These are phyloP conservation scores for Callimorpha dominula DNA, from an alignment of 2,888 invertebrate genomes.

Conservation along the genomic window DNA sequence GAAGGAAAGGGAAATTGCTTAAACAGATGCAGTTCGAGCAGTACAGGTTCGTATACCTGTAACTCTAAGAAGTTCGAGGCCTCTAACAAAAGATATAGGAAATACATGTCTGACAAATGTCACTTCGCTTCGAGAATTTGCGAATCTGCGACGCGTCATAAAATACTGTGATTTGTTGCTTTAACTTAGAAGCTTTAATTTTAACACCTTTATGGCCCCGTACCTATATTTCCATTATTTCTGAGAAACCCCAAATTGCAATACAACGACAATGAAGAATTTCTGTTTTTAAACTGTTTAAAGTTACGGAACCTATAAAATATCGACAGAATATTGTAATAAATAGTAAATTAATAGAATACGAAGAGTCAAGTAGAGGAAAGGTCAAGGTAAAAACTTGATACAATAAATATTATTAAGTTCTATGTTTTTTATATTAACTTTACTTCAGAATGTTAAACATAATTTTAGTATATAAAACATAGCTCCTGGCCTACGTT, in stretches of 20 bases:
- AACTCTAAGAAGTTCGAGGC: too few relatives aligned
- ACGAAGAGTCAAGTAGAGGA: not conserved
- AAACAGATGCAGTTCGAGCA: too few relatives aligned
- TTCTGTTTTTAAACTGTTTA: not conserved
- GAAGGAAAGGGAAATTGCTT: too few relatives aligned
- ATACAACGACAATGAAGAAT: not conserved
- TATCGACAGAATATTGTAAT: not conserved
- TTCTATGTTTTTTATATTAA: not conserved
- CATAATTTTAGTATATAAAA: not conserved
- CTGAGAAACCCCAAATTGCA: not conserved
- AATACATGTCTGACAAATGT: too few relatives aligned
- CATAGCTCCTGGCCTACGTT: conserved; percentile 36
- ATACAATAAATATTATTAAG: not conserved
- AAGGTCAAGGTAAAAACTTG: conserved; percentile 2
- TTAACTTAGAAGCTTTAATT: too few relatives aligned
- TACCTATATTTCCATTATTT: not conserved
- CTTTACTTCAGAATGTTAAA: not conserved
- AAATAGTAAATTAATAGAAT: not conserved
- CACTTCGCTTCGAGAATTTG: too few relatives aligned
- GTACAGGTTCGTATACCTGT: too few relatives aligned
- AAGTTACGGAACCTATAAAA: not conserved
- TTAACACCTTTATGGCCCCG: too few relatives aligned
- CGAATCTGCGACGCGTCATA: too few relatives aligned
- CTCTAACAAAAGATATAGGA: too few relatives aligned
- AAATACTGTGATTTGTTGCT: too few relatives aligned